A percentile compares a stretch with the other conserved stretches of the same genome.
These are phyloP conservation scores for Hermaeophaga mercurialis DNA, from an alignment of 2,888 invertebrate genomes.

Conservation along the genomic window DNA sequence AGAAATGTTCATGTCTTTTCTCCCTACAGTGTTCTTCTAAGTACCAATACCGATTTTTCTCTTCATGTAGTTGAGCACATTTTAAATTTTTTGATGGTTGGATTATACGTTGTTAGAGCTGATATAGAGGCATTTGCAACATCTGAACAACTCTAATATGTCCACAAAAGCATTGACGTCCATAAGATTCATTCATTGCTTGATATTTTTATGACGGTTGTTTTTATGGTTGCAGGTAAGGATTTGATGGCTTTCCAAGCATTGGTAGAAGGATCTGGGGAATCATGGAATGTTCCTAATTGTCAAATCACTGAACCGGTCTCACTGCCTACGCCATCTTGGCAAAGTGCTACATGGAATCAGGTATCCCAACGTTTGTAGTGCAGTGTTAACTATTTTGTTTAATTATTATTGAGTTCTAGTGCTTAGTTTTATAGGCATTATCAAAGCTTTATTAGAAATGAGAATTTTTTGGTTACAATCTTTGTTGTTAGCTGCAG, in stretches of 20 bases:
- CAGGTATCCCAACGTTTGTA: conserved; percentile 59
- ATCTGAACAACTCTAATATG: too few species aligned
- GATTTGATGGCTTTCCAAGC: conserved; percentile 66
- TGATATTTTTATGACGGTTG: too few species aligned
- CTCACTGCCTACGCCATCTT: conserved; percentile 49
- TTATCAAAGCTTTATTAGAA: conserved; percentile 26
- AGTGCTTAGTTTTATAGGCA: conserved; percentile 44
- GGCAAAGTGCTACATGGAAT: conserved; percentile 57
- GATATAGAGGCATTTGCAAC: too few species aligned
- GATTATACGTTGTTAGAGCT: too few species aligned
- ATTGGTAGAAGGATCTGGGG: conserved; percentile 56
- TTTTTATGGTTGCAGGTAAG: conserved; percentile 3
- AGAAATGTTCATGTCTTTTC: too few species aligned
- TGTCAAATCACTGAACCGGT: conserved; percentile 68
- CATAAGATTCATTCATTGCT: too few species aligned
- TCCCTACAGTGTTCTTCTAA: too few species aligned
- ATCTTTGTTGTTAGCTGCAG: neutral
- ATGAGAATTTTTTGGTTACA: conserved; percentile 2
- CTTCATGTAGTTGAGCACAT: too few species aligned
- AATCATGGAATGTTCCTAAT: conserved; percentile 69
- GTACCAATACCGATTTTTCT: too few species aligned
- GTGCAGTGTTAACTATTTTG: conserved; percentile 27
- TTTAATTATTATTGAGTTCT: conserved; percentile 25
- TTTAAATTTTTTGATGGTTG: too few species aligned
- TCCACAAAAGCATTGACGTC: too few species aligned